Conservation (phyloP, 1,140 invertebrate species). For the Dermatophagoides farinae region DNA sequence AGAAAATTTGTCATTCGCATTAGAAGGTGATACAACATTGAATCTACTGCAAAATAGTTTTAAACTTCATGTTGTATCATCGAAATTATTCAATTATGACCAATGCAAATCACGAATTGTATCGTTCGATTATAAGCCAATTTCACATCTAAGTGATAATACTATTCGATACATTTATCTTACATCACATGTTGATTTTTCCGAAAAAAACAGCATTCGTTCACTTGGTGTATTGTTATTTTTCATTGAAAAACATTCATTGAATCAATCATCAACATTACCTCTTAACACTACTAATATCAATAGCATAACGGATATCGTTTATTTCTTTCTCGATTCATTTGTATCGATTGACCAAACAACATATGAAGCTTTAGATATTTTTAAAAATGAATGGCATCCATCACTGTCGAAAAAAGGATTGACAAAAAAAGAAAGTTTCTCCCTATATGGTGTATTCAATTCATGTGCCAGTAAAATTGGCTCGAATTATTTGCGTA, state of each 20-base stretch:
- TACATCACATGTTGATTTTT: slow-evolving; percentile 2
- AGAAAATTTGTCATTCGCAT: no score
- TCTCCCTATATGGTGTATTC: slow-evolving; percentile 29
- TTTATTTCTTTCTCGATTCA: neutral
- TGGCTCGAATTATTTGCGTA: slow-evolving; percentile 7
- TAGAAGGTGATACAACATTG: no score
- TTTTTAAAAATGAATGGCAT: slow-evolving; percentile 47
- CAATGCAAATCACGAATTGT: neutral
- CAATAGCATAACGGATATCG: neutral
- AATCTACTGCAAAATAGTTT: neutral
- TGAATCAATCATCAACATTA: no score
- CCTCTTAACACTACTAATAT: neutral
- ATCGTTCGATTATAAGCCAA: neutral
- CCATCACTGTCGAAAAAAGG: slow-evolving; percentile 48
- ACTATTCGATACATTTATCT: neutral
- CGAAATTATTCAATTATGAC: neutral
- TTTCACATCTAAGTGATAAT: neutral
- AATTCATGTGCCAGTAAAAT: slow-evolving; percentile 10
- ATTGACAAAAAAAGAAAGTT: slow-evolving; percentile 36
- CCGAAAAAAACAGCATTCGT: slow-evolving; percentile 1
- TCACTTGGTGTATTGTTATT: slow-evolving; percentile 3
- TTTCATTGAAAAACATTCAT: neutral
- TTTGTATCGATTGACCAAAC: slow-evolving; percentile 44
- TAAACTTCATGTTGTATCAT: slow-evolving; percentile 1
- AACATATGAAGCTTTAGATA: slow-evolving; percentile 43